Evolutionary conservation across 1,140 invertebrate genomes (phyloP).

Genomic region (Diabrotica virgifera): DNA sequence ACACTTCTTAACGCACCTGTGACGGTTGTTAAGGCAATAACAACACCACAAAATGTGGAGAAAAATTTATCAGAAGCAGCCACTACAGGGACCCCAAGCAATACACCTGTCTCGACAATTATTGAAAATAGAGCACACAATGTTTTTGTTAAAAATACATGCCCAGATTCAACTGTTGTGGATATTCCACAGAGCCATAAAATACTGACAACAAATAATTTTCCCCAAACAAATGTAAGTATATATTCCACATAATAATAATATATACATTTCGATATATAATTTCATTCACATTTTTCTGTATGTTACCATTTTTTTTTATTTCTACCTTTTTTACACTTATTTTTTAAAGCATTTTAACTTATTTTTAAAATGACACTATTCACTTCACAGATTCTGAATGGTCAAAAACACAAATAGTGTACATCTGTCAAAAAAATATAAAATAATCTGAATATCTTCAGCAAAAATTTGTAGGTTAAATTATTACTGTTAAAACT

Average conservation of each 20-base stretch:
- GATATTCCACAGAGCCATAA: slow-evolving; percentile 44
- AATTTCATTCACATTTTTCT: no score
- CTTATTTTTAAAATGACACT: neutral
- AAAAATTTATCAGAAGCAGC: slow-evolving; percentile 19
- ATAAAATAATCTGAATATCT: no score
- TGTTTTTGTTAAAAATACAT: slow-evolving; percentile 46
- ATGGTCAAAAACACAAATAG: no score
- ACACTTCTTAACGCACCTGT: slow-evolving; percentile 43
- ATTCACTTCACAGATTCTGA: no score
- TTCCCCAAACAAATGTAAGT: slow-evolving; percentile 44
- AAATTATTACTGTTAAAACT: no score
- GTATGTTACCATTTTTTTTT: neutral
- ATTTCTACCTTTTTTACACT: no score
- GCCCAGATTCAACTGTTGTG: slow-evolving; percentile 23
- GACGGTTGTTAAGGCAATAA: slow-evolving; percentile 40
- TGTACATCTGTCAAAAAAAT: no score
- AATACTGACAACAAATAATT: slow-evolving; percentile 40
- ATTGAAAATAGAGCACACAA: slow-evolving; percentile 43
- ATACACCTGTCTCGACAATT: slow-evolving; percentile 19
- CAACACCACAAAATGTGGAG: slow-evolving; percentile 25
- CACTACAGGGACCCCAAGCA: slow-evolving; percentile 13
- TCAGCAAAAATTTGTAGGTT: no score
- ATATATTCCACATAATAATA: neutral
- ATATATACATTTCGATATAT: neutral
- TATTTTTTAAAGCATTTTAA: neutral